Percentiles rank a stretch among this genome's conserved stretches.
Evolutionary conservation across 2,797 vertebrate species (phyloP).

Genomic region (Dendrocincla tyrannina): DNA sequence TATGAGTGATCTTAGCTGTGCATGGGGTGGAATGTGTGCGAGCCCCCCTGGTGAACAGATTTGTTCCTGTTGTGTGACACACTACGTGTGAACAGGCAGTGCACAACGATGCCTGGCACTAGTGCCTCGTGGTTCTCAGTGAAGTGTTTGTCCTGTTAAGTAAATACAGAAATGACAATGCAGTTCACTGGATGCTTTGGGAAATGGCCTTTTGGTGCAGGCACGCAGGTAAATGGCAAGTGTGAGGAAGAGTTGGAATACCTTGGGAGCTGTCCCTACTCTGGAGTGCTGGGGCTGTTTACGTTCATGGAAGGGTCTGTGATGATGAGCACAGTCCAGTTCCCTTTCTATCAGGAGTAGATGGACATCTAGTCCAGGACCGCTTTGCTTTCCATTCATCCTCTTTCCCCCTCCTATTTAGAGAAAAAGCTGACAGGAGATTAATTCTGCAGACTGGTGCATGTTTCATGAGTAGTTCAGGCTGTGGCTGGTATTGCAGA

Average conservation of each 20-base stretch:
- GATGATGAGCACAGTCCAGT: neutral
- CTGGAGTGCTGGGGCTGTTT: neutral
- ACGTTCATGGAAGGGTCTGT: neutral
- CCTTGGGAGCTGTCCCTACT: neutral
- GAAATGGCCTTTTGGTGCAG: neutral
- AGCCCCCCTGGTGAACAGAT: neutral
- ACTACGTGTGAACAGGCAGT: neutral
- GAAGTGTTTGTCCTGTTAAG: neutral
- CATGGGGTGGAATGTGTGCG: too few relatives aligned
- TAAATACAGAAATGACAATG: neutral
- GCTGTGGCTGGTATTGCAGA: neutral
- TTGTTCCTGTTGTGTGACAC: rapidly evolving
- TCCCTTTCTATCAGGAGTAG: neutral
- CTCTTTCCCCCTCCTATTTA: neutral
- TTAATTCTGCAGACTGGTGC: neutral
- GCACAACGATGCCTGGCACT: neutral
- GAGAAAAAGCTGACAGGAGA: neutral
- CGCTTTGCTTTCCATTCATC: neutral
- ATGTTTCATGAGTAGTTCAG: neutral
- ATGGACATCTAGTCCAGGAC: neutral
- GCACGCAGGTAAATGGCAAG: neutral
- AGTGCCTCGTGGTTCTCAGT: neutral
- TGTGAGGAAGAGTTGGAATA: neutral
- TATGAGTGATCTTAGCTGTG: neutral
- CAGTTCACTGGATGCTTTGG: neutral